Evolutionary conservation across 2,797 vertebrate species (phyloP).

Genomic region (Neosalanx taihuensis): DNA sequence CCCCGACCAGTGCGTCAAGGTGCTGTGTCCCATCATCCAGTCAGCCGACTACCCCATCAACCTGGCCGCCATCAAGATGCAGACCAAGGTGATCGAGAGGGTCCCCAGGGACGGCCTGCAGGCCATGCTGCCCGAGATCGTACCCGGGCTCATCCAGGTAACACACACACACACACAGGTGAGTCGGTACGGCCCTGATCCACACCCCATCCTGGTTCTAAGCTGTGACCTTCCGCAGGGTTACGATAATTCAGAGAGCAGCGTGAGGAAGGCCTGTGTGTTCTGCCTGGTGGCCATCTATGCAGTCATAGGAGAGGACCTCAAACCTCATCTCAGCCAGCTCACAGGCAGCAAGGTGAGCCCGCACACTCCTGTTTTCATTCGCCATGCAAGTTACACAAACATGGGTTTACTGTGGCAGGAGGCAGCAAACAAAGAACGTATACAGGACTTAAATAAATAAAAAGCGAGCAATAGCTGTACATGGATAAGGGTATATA

Average conservation of each 20-base stretch:
- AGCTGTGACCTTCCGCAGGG: conserved; percentile 71
- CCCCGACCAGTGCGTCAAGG: conserved; percentile 96
- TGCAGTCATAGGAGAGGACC: conserved; percentile 92
- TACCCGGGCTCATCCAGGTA: conserved; percentile 96
- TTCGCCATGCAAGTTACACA: not conserved
- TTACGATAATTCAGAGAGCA: conserved; percentile 98
- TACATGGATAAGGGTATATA: no score
- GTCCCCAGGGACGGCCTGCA: conserved; percentile 85
- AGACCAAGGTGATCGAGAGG: conserved; percentile 92
- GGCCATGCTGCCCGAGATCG: conserved; percentile 88
- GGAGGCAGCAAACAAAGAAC: no score
- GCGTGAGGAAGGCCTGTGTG: conserved; percentile 95
- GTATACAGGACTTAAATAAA: no score
- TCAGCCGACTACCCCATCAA: conserved; percentile 97
- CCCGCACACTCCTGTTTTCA: not conserved
- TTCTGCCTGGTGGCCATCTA: conserved; percentile 97
- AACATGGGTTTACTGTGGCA: no score
- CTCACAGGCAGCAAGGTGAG: conserved; percentile 96
- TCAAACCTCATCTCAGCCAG: conserved; percentile 94
- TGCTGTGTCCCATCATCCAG: conserved; percentile 96
- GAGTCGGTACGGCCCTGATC: not conserved
- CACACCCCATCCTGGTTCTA: not conserved
- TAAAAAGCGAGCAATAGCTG: no score
- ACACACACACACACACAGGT: conserved; percentile 9
- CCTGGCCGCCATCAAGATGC: conserved; percentile 97